These are phyloP conservation scores for Pemphigus obesinymphae DNA, from an alignment of 1,140 invertebrate species.

Conservation along the genomic window DNA sequence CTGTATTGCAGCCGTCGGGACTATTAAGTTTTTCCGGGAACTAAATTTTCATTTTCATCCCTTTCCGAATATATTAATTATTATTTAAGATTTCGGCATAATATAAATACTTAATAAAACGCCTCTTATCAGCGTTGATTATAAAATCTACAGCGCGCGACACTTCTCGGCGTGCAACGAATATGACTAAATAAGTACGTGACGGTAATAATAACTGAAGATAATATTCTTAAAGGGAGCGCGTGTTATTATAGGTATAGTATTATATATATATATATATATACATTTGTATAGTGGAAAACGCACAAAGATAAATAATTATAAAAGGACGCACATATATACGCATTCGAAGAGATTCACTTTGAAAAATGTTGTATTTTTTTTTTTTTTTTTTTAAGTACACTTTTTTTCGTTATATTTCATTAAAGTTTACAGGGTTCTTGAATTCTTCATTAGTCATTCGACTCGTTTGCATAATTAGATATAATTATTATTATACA, in stretches of 20 bases:
- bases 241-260: neutral
- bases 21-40: neutral
- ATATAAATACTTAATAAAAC: conserved; percentile 9
- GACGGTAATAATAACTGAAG: neutral
- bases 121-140: neutral
- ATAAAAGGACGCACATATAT: neutral
- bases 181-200: conserved; percentile 13
- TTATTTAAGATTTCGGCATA: neutral
- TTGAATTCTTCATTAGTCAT: neutral
- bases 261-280: no score
- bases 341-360: neutral
- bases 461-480: no score
- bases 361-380: neutral
- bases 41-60: neutral
- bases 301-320: neutral
- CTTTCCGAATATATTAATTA: neutral
- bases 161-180: neutral
- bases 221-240: neutral
- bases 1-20: neutral
- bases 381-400: neutral
- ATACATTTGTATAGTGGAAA: neutral
- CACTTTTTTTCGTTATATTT: no score
- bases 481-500: no score
- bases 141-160: neutral
- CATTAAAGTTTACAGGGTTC: neutral